A percentile compares a stretch with the other conserved stretches of the same genome.
These are phyloP conservation scores for Bothrops alternatus DNA, from an alignment of 2,797 vertebrate species.

Conservation along the genomic window DNA sequence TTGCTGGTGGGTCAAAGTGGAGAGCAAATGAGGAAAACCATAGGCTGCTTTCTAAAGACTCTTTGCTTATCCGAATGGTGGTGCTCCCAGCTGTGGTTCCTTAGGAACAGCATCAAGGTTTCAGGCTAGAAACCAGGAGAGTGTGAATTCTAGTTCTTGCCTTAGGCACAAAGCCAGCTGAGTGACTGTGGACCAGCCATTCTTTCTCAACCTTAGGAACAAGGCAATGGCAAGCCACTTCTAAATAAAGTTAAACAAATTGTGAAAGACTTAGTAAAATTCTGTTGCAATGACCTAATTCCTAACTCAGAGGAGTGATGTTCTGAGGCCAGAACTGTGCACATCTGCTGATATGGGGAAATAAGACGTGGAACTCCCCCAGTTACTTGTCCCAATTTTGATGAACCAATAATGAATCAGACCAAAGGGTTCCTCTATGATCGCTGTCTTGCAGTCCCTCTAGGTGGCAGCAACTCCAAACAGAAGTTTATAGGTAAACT, in stretches of 20 bases:
- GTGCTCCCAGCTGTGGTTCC: not conserved
- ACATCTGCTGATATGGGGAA: not conserved
- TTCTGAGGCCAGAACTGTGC: not conserved
- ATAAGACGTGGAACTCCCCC: not conserved
- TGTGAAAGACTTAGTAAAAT: not conserved
- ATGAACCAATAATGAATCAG: not conserved
- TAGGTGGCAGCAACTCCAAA: not conserved
- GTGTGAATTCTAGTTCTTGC: not conserved
- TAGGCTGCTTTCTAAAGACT: not conserved
- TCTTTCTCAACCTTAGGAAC: not conserved
- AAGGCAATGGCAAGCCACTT: not conserved
- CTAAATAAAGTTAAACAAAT: not conserved
- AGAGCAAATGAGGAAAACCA: not conserved
- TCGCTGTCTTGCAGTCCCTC: not conserved
- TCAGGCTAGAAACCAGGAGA: not conserved
- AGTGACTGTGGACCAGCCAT: too few species aligned
- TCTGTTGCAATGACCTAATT: not conserved
- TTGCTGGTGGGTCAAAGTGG: not conserved
- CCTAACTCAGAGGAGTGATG: not conserved
- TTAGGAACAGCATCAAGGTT: not conserved
- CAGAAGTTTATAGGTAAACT: too few species aligned
- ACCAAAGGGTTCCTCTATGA: not conserved
- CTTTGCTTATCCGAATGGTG: not conserved
- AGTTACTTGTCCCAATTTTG: not conserved
- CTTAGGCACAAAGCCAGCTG: not conserved